Base-by-base conservation (phyloP, 2,113 vertebrate species). In the Microcebus jonahi region DNA sequence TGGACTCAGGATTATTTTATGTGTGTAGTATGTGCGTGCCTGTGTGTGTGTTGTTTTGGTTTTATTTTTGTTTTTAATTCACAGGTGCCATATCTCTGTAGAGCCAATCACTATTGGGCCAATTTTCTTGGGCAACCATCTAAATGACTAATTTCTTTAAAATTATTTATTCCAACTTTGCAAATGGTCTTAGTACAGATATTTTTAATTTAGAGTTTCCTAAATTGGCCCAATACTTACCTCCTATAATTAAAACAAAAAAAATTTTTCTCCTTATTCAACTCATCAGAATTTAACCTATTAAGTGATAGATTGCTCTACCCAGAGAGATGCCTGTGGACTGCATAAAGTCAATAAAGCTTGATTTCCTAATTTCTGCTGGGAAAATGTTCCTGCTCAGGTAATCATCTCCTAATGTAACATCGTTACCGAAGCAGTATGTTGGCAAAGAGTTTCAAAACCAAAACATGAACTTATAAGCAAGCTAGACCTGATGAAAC, bases 201-300 rank as follows among this genome's bases (percentile, higher is more conserved):
- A 95, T 95, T 68, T 92, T 81, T 59, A 87, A 94, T 80, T 82
- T 59, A 75, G 36, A 77, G 15, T 84, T 92, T 88, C 6, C 11
- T 39, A 23, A 6, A 53, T 79, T 83, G n/a, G 12, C 11, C 7
- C 63, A 73, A 83, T 75, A 86, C 21, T 15, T 80, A 70, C 36
- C 18, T 84, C 13, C 36, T 36, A 65, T 77, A 48, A 82, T 48
- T 65, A 80, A 86, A 59, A 5, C 1, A 50, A 90, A 82, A 20
- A 87, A 70, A 39, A 1, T 0, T 8, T 45, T 70, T 21, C 21
- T 50, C 23, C 21, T 73, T 67, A 53, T 1, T 39, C 55, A 93
- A 61, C 11, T 82, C 50, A 84, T 45, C 5, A n/a, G 68, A 95
- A 31, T 29, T 75, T 82, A 82, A 80, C 10, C 14, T 31, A 42